Base-by-base conservation (phyloP, 30 jellyfish, hydroid and myxozoan genomes). In the Turritopsis rubra region DNA sequence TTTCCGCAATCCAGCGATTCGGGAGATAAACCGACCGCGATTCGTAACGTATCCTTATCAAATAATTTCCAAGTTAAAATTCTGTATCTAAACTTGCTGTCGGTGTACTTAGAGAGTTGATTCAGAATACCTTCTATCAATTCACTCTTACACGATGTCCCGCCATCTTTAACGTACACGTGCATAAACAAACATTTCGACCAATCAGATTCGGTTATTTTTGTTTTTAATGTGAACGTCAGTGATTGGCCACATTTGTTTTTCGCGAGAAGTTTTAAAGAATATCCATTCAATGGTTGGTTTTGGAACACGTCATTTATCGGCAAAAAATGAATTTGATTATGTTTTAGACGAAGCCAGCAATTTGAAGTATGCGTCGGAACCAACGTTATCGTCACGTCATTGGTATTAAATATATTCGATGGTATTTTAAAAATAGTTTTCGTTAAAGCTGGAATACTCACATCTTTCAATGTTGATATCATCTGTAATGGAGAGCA, bases 201-300 rank as follows among this genome's bases (percentile, higher is more conserved):
- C 24, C 26, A 74, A 27, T n/a, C 53, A 27, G 54, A 22, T 3
- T 74, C 26, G 53, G 13, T 16, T 74, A 74, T 0, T 23, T 74
- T 74, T 22, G 41, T 52, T 28, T 74, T 23, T 13, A 74, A 74
- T 24, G 16, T 26, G 24, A 74, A 26, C 54, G 65, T 18, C 27
- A 52, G 9, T 22, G 82, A 74, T 24, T n/a, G 60, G 17, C 82
- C 82, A n/a, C 82, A 74, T 20, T 22, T 23, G 82, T 3, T 24
- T 26, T 22, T 74, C 26, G 82, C 72, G 0, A 52, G 28, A 20
- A 74, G 21, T 13, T 28, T 24, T 1, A 74, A 30, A 24, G 54
- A 8, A 74, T 23, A 23, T 22, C 82, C 65, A 30, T 74, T 29
- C 41, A 17, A n/a, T 7, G 82, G 65, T 9, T 74, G 60, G 26